phyloP scores from a whole-genome alignment of 2,888 invertebrate genomes.

The Linnaemya tessellans region DNA sequence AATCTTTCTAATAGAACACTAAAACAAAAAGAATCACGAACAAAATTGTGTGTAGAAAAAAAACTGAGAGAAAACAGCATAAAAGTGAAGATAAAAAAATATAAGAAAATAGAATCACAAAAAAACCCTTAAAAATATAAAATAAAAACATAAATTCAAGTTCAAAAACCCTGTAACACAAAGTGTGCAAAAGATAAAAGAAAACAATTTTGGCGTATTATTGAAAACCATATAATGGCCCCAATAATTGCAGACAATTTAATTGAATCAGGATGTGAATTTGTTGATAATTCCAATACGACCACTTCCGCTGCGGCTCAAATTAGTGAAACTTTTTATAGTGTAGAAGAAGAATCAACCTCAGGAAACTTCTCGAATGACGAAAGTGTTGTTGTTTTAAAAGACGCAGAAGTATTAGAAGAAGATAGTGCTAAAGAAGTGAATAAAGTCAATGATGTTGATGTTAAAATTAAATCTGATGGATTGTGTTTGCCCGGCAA shows the following conservation, averaged over 20 bases:
- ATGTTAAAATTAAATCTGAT: constrained; percentile 54
- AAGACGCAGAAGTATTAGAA: constrained; percentile 29
- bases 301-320: constrained; percentile 71
- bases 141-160: constrained; percentile 44
- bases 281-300: constrained; percentile 79
- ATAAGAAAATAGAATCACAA: constrained; percentile 31
- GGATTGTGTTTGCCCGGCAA: constrained; percentile 43
- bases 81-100: constrained; percentile 19
- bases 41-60: constrained; percentile 44
- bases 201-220: constrained; percentile 64
- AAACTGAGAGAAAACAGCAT: constrained; percentile 20
- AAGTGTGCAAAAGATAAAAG: constrained; percentile 57
- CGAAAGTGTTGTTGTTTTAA: constrained; percentile 66
- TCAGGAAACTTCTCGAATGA: constrained; percentile 62
- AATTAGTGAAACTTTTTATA: constrained; percentile 64
- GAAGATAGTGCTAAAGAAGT: constrained; percentile 54
- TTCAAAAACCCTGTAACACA: constrained; percentile 54
- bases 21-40: constrained; percentile 10
- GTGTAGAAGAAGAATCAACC: constrained; percentile 59
- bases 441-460: constrained; percentile 47
- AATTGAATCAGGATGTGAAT: constrained; percentile 82
- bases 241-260: constrained; percentile 82
- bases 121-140: constrained; percentile 19
- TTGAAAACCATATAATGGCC: constrained; percentile 82
- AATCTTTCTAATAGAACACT: constrained; percentile 41